Conservation (phyloP, 2,113 vertebrate species). For the Leiothrix lutea region DNA sequence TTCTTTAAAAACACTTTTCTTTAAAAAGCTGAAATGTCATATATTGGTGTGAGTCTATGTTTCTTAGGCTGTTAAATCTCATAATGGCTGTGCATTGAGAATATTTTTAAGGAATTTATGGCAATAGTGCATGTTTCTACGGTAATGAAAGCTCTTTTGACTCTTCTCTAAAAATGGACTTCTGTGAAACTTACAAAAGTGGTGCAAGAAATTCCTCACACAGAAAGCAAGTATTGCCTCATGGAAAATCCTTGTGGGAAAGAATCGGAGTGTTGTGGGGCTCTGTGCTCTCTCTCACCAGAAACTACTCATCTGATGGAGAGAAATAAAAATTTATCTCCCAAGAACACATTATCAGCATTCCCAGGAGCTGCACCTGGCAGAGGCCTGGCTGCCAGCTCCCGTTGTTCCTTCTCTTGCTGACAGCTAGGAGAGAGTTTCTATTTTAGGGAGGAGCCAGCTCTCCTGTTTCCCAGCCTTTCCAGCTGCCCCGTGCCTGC, state of each 20-base stretch:
- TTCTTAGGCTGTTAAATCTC: neutral
- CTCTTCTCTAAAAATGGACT: neutral
- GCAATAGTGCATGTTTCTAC: accelerated
- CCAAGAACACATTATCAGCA: neutral
- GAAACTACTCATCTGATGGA: neutral
- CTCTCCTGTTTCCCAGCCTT: neutral
- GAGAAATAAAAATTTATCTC: constrained; percentile 18
- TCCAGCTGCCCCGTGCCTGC: neutral
- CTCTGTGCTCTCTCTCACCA: neutral
- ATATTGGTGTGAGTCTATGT: neutral
- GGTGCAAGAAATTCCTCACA: neutral
- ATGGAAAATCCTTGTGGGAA: neutral
- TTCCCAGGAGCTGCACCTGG: constrained; percentile 18
- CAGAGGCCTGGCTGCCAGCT: neutral
- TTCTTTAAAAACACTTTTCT: neutral
- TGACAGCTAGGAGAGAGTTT: neutral
- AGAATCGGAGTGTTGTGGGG: neutral
- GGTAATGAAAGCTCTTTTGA: neutral
- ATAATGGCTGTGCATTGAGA: neutral
- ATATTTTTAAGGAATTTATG: neutral
- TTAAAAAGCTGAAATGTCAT: neutral
- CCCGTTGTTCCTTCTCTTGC: neutral
- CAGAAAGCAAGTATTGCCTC: neutral
- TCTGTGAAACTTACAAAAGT: neutral
- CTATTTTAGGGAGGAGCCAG: neutral